These are phyloP conservation scores for Epiblema foenella DNA, from an alignment of 2,888 invertebrate species.

Conservation along the genomic window DNA sequence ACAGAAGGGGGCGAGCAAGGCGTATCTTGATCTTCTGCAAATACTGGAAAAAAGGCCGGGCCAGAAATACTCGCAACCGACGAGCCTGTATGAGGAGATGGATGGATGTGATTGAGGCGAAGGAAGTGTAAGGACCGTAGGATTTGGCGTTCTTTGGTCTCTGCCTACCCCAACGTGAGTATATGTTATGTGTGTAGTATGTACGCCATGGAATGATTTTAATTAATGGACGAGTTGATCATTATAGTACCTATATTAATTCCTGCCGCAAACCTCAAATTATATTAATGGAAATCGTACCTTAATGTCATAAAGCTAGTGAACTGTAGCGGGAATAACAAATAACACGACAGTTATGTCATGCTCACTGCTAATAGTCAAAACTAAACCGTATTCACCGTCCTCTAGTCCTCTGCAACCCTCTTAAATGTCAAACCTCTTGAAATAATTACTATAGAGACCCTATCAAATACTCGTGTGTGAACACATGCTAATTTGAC, in stretches of 20 bases:
- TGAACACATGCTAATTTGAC: conserved; percentile 4
- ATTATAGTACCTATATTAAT: too few species aligned
- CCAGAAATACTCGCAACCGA: too few species aligned
- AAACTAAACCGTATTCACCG: background rate
- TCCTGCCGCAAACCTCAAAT: background rate
- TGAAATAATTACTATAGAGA: conserved; percentile 1
- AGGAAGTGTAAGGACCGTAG: too few species aligned
- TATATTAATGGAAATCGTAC: background rate
- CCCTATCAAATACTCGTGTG: conserved; percentile 2
- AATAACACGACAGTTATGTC: background rate
- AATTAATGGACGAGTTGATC: too few species aligned
- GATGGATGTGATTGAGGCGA: too few species aligned
- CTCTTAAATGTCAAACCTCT: background rate
- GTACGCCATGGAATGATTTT: background rate
- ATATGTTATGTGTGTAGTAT: too few species aligned
- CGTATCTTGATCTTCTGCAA: too few species aligned
- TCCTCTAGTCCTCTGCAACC: background rate
- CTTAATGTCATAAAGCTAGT: background rate
- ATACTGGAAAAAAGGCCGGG: too few species aligned
- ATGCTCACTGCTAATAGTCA: conserved; percentile 1
- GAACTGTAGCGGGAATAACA: background rate
- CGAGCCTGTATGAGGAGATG: too few species aligned
- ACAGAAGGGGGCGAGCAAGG: too few species aligned
- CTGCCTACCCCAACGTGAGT: too few species aligned
- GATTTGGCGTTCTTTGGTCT: too few species aligned